Conservation (phyloP, 2,888 invertebrate genomes). For the Eupithecia vulgata region DNA sequence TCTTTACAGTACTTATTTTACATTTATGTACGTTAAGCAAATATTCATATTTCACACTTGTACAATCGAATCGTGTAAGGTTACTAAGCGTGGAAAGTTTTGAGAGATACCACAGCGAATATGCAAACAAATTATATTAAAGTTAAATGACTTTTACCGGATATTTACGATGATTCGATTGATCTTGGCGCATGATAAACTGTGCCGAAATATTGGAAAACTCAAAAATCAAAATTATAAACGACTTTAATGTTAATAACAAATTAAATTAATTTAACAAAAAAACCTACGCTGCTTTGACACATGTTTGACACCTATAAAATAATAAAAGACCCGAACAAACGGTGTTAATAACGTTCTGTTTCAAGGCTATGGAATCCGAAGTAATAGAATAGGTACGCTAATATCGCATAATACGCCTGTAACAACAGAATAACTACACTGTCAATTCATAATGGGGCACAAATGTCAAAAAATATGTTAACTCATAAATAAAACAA, state of each 20-base stretch:
- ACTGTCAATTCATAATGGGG: neutral
- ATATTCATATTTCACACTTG: neutral
- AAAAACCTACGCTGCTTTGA: too few species aligned
- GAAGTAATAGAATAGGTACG: neutral
- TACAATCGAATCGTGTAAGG: neutral
- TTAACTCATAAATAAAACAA: conserved; percentile 48
- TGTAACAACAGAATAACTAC: neutral
- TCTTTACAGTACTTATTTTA: neutral
- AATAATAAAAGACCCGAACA: neutral
- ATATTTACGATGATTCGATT: too few species aligned
- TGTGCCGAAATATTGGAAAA: too few species aligned
- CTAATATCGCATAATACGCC: neutral
- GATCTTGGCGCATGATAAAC: too few species aligned
- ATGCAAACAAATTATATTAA: neutral
- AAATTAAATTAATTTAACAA: too few species aligned
- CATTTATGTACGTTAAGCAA: neutral
- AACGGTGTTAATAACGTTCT: neutral
- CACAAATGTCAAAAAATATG: neutral
- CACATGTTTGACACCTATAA: too few species aligned
- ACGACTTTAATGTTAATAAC: too few species aligned
- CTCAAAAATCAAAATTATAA: too few species aligned
- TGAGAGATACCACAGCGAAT: neutral
- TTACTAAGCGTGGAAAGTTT: neutral
- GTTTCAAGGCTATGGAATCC: neutral
- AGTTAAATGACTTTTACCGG: too few species aligned